Conservation (phyloP, 2,113 vertebrate genomes). For the Perca schrenkii region DNA sequence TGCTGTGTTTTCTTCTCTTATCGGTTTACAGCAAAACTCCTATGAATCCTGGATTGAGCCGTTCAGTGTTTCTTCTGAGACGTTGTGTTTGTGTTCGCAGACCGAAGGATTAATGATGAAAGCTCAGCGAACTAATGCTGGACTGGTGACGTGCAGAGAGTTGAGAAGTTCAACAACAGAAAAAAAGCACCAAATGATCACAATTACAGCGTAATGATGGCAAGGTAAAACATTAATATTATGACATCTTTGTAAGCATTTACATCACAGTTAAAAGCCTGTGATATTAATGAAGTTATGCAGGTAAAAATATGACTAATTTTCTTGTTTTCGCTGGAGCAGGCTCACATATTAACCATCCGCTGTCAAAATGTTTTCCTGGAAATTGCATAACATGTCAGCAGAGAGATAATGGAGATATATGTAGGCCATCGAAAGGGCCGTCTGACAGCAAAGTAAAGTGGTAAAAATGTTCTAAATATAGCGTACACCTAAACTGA, state of each 20-base stretch:
- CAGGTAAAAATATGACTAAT: background rate
- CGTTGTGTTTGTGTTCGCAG: background rate
- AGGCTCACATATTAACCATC: background rate
- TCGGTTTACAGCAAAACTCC: background rate
- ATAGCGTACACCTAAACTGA: no score
- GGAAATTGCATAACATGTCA: background rate
- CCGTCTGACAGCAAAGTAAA: no score
- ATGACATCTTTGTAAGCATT: background rate
- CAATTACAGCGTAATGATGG: background rate
- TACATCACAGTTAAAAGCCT: background rate
- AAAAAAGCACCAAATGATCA: background rate
- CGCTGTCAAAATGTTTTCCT: background rate
- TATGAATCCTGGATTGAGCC: background rate
- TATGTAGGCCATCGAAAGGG: background rate
- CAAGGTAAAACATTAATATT: background rate
- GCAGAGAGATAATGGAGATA: constrained; percentile 4
- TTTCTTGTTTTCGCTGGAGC: no score
- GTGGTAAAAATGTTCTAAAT: no score
- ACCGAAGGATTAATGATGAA: background rate
- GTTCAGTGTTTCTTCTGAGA: background rate
- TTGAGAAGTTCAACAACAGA: constrained; percentile 18
- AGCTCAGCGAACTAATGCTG: background rate
- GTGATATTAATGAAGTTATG: background rate
- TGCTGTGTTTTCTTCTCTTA: no score
- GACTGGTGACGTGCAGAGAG: background rate